Base-by-base conservation (phyloP, 2,888 invertebrate genomes). In the Cryptosula pallasiana region DNA sequence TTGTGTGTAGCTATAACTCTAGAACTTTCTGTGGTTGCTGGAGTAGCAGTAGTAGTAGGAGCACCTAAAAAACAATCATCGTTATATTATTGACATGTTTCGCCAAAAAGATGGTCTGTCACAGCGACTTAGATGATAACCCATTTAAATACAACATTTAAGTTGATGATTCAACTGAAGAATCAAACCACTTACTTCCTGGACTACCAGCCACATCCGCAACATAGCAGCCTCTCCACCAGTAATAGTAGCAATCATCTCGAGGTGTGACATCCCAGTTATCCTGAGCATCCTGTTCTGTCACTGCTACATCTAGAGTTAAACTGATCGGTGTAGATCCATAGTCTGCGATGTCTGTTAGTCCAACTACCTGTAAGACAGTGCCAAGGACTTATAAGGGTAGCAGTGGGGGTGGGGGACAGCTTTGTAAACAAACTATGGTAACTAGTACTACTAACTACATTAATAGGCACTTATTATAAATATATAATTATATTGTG, bases 1-100 rank as follows among this genome's bases (percentile, higher is more conserved):
- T 63, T 63, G 32, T 63, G 63, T 29, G 63, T 63, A 63, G 63
- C 63, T 13, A 32, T 63, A 63, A 63, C 32, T 5, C 3, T 27
- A 32, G 32, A 1, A 25, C 32, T 32, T 32, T 20, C 29, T 5
- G 63, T 63, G 34, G 63, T 63, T 9, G 25, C 25, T 57, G 20
- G 57, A 16, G 57, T 9, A 29, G 63, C 32, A 34, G 34, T 34
- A 63, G 63, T 63, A 5, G 63, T 32, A 32, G 27, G 3, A 13
- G 63, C 34, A 45, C 20, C 45, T 45, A n/a, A n/a, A n/a, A n/a
- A n/a, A n/a, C n/a, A n/a, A n/a, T n/a, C n/a, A n/a, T n/a, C n/a
- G n/a, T n/a, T n/a, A n/a, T n/a, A n/a, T n/a, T n/a, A n/a, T n/a
- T n/a, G n/a, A n/a, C n/a, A n/a, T n/a, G n/a, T n/a, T n/a, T n/a